Conservation (phyloP, 2,113 vertebrate genomes). For the Microcebus lehilahytsara region DNA sequence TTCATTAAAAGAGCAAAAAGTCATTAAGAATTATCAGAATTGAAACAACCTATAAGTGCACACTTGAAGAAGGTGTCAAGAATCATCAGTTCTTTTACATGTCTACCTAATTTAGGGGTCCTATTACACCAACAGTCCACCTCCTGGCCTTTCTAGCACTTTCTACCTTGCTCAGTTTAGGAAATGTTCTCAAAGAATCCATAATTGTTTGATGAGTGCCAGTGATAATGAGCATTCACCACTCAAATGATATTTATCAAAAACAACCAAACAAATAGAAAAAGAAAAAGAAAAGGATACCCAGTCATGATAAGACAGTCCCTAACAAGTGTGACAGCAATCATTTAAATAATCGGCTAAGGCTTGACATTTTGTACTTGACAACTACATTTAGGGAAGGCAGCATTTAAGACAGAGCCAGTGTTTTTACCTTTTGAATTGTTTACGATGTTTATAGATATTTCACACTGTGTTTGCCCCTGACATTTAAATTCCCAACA, state of each 20-base stretch:
- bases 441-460: not conserved
- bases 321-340: not conserved
- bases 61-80: not conserved
- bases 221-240: not conserved
- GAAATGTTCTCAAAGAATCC: not conserved
- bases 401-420: not conserved
- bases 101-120: not conserved
- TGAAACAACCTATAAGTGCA: not conserved
- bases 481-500: not conserved
- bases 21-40: constrained; percentile 4
- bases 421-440: not conserved
- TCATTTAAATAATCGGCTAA: not conserved
- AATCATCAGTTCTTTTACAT: not conserved
- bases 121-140: not conserved
- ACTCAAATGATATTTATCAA: not conserved
- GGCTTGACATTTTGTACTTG: not conserved
- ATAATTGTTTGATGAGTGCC: not conserved
- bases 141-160: not conserved
- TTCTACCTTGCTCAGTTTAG: not conserved
- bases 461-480: not conserved
- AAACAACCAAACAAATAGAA: not conserved
- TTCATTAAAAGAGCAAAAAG: constrained; percentile 53
- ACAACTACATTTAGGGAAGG: not conserved
- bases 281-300: not conserved
- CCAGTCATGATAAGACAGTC: not conserved